These are phyloP conservation scores for Anabacerthia variegaticeps DNA, from an alignment of 2,797 vertebrate species.

Conservation along the genomic window DNA sequence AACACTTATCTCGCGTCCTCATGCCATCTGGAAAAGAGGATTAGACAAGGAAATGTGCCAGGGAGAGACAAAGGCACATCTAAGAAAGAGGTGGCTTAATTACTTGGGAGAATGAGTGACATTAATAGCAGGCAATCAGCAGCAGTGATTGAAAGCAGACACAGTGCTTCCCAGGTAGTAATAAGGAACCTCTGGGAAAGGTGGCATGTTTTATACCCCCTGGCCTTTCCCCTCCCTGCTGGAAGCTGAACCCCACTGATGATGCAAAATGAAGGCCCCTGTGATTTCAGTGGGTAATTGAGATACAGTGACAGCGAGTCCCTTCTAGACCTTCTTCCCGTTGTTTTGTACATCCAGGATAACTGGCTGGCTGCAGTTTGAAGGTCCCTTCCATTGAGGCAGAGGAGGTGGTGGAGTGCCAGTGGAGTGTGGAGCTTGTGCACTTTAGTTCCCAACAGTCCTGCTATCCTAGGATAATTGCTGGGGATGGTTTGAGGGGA, in stretches of 20 bases:
- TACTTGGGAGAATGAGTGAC: slow-evolving; percentile 42
- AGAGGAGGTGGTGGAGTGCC: neutral
- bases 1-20: slow-evolving; percentile 66
- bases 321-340: neutral
- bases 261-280: neutral
- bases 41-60: slow-evolving; percentile 65
- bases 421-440: neutral
- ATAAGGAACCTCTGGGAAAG: neutral
- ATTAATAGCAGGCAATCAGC: slow-evolving; percentile 52
- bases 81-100: slow-evolving; percentile 63
- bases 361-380: neutral
- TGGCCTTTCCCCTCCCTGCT: neutral
- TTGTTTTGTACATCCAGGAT: neutral
- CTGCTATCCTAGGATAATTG: neutral
- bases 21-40: slow-evolving; percentile 72
- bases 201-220: neutral
- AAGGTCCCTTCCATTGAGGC: neutral
- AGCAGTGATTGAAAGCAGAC: slow-evolving; percentile 45
- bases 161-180: slow-evolving; percentile 43
- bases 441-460: neutral
- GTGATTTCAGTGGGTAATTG: neutral
- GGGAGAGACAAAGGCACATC: slow-evolving; percentile 62
- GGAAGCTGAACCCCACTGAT: neutral
- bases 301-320: neutral
- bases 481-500: neutral